Conservation (phyloP, 2,888 invertebrate genomes). For the Epirrhoe tristata region DNA sequence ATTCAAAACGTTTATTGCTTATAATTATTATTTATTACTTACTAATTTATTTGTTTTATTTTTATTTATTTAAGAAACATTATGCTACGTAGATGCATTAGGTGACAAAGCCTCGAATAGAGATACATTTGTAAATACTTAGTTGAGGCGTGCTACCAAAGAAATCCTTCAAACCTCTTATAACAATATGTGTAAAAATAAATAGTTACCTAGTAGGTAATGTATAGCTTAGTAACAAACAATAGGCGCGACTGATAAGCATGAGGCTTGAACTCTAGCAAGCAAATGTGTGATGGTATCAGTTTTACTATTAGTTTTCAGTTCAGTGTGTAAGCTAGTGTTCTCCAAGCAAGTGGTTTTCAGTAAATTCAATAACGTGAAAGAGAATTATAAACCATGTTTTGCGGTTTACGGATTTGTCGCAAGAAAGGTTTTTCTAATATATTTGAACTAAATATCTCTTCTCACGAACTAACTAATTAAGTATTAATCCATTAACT, state of each 20-base stretch:
- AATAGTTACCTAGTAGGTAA: slow-evolving; percentile 14
- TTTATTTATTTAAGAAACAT: slow-evolving; percentile 2
- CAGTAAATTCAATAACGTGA: slow-evolving; percentile 47
- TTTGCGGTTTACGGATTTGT: slow-evolving; percentile 66
- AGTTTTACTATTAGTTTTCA: slow-evolving; percentile 66
- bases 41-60: no score
- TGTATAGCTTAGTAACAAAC: slow-evolving; percentile 39
- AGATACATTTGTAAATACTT: slow-evolving; percentile 11
- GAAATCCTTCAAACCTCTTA: slow-evolving; percentile 26
- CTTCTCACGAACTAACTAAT: slow-evolving; percentile 2
- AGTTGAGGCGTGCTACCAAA: slow-evolving; percentile 11
- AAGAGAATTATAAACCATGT: slow-evolving; percentile 55
- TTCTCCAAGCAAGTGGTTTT: slow-evolving; percentile 67
- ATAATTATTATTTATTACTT: no score
- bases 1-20: no score
- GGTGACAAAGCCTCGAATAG: slow-evolving; percentile 33
- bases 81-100: neutral
- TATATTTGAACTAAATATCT: neutral
- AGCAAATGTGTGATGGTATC: slow-evolving; percentile 54
- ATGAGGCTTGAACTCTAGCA: slow-evolving; percentile 60
- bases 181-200: slow-evolving; percentile 4
- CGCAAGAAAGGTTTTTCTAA: slow-evolving; percentile 58
- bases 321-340: slow-evolving; percentile 76
- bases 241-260: slow-evolving; percentile 66
- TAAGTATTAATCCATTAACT: slow-evolving; percentile 21